phyloP scores from a whole-genome alignment of 2,797 vertebrate species.

The Esox lucius region DNA sequence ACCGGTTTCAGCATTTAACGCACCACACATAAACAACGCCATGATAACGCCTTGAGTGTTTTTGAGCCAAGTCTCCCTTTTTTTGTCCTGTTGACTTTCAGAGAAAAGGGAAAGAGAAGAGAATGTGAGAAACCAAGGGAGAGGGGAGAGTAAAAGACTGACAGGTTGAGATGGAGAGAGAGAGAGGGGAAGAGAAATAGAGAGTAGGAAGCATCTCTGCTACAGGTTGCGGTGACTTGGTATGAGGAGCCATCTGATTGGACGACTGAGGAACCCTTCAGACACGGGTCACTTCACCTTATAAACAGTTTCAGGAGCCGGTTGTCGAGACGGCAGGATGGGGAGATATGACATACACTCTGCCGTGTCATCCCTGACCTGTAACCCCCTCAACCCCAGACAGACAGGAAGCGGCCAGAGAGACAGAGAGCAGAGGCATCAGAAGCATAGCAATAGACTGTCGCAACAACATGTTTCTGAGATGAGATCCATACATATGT shows the following conservation, averaged over 20 bases:
- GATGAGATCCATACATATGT: neutral
- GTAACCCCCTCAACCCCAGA: conserved; percentile 60
- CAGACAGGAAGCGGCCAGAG: conserved; percentile 24
- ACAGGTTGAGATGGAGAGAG: neutral
- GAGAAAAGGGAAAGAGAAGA: neutral
- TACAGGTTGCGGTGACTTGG: conserved; percentile 60
- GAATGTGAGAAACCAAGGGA: neutral
- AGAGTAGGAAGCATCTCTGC: conserved; percentile 31
- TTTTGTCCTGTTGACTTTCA: neutral
- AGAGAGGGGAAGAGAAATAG: neutral
- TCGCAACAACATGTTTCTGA: neutral
- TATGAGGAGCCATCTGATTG: conserved; percentile 66
- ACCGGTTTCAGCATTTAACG: neutral
- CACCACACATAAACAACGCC: neutral
- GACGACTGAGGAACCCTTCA: conserved; percentile 68
- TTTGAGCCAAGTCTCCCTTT: neutral
- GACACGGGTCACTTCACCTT: conserved; percentile 72
- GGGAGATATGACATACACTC: conserved; percentile 54
- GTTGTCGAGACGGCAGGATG: conserved; percentile 30
- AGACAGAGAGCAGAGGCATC: neutral
- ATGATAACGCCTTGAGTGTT: neutral
- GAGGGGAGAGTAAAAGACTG: neutral
- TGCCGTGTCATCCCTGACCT: conserved; percentile 64
- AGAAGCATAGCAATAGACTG: neutral
- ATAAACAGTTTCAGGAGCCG: conserved; percentile 49